phyloP scores from a whole-genome alignment of 2,797 vertebrate genomes.

The Rhincodon typus region DNA sequence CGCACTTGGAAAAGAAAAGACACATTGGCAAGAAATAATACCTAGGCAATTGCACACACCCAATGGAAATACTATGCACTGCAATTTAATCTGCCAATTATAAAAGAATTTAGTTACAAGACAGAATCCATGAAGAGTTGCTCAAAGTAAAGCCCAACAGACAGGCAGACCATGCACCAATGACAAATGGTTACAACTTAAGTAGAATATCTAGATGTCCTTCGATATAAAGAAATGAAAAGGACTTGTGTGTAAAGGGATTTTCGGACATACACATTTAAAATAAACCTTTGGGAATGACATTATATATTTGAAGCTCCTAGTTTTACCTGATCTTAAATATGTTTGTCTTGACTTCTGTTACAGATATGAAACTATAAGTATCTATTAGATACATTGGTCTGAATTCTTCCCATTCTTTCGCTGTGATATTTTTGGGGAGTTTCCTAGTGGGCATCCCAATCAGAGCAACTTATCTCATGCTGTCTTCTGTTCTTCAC shows the following conservation, averaged over 20 bases:
- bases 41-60: background rate
- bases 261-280: background rate
- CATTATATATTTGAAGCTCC: background rate
- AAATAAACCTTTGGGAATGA: background rate
- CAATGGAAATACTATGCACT: background rate
- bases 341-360: background rate
- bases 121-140: too few relatives aligned
- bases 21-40: background rate
- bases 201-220: too few relatives aligned
- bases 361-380: background rate
- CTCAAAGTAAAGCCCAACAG: too few relatives aligned
- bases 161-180: too few relatives aligned
- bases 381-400: background rate
- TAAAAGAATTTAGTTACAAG: background rate
- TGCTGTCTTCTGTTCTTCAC: too few relatives aligned
- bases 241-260: background rate
- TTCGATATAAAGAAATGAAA: too few relatives aligned
- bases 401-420: too few relatives aligned
- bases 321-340: background rate
- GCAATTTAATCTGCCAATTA: background rate
- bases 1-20: background rate
- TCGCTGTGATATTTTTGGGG: too few relatives aligned
- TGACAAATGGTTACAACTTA: too few relatives aligned
- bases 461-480: too few relatives aligned
- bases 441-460: too few relatives aligned